Evolutionary conservation across 1,140 invertebrate genomes (phyloP), one percentile per base, ranked within the genome.

Genomic region (Ceratina japonica): DNA sequence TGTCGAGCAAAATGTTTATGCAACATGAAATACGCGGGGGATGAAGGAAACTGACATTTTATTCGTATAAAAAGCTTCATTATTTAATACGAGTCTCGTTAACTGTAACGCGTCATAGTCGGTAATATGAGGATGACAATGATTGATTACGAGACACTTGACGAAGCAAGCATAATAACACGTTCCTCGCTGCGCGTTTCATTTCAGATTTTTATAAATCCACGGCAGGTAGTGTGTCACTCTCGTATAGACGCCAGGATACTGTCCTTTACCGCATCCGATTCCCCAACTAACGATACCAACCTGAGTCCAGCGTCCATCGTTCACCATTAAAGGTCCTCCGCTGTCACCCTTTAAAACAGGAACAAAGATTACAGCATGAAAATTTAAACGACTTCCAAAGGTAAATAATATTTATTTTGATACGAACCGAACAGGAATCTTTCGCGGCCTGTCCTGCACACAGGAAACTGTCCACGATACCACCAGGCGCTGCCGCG

Each of bases 201-300:
- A 93, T 85, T 95, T 95, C 20, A 94, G 87, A 87, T 96, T 96
- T 88, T 95, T 95, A 68, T 93, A 92, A 85, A 97, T 97, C 97
- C 97, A 97, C 15, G 94, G 94, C 83, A 96, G 90, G 91, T 96
- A 97, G 88, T 95, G 93, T 18, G 95, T 94, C 51, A 97, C 95
- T 81, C 96, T 93, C 0, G 96, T 96, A 90, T 98, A 98, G 0
- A 98, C 97, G 15, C 98, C 98, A 0, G 98, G 98, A 92, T 97
- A 97, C 90, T 97, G 95, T 27, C 96, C 96, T 93, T 97, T 96
- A 10, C 97, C 98, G 89, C 98, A 98, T 37, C 97, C 97, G 85
- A 98, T 97, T 31, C 98, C 98, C 96, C 97, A 98, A 18, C 97
- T 97, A 0, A 98, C 97, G 16, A 99, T 95, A 51, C 98, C 98